Base-by-base conservation (phyloP, 1,140 invertebrate genomes). In the Leptonema lineaticorne region DNA sequence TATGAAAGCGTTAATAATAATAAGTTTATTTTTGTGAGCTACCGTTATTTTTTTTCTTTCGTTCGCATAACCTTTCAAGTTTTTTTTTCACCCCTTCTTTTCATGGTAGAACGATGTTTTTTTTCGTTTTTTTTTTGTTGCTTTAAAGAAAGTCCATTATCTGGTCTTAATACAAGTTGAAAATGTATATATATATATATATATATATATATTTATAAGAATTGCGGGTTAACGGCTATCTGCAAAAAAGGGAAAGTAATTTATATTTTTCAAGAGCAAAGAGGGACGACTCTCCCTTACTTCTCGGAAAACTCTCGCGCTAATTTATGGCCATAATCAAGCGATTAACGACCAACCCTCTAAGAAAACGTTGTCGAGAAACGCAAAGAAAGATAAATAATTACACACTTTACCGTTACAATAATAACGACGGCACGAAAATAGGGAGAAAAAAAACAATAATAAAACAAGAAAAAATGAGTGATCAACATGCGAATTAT, bases 291-390 rank as follows among this genome's bases (percentile, higher is more conserved):
- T 9, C 37, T 24, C 50, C 22, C 50, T 18, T 24, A 20, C 50
- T 22, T 53, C 27, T 53, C 24, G 50, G 20, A 53, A 53, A 53
- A 24, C 50, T 22, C 50, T 53, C 50, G 18, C 50, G 50, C 27
- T 53, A 53, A 53, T 53, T 53, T 22, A 53, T 53, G 50, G 50
- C 50, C 50, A 24, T 53, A 53, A 53, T 53, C 50, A 53, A 53
- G 50, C 8, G 50, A 53, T 22, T 22, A 24, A 22, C 18, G 50
- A 53, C 50, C 22, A 24, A 11, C 50, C 37, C 37, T n/a, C n/a
- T 41, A 53, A 53, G 20, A 53, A 22, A 53, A 53, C 50, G 9
- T 53, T 53, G 37, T 53, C 50, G 50, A 53, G 22, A 26, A 41
- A 41, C 37, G 37, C 37, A 41, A 41, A 41, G 37, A 53, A 53